Evolutionary conservation across 2,113 vertebrate genomes (phyloP), one percentile per base, ranked within the genome.

Genomic region (Nibea coibor): DNA sequence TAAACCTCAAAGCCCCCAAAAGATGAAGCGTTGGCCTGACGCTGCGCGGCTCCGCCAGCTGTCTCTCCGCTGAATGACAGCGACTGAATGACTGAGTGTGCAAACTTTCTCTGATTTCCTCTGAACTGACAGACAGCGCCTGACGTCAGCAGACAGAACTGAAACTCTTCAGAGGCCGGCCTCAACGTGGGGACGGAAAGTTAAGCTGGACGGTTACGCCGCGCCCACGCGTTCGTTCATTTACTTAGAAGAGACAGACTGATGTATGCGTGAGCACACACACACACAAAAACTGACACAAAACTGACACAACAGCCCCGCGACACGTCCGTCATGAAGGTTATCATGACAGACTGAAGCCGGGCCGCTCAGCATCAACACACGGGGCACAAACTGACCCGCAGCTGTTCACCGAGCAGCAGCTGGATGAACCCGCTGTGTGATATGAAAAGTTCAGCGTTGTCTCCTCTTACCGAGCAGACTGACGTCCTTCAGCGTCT

Each of bases 131-230:
- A 31, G 11, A 20, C 11, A 22, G 65, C 51, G 28, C 2, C 2
- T 81, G 54, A 75, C 62, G 51, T 72, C 56, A 63, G 75, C 70
- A 26, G 6, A 64, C 65, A 39, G 51, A 28, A 24, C 4, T 26
- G n/a, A 63, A 67, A 53, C 31, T 35, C 26, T 22, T 57, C n/a
- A 42, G 3, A 51, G 28, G 62, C 14, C 54, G 58, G 26, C 16
- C 2, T 45, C 28, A 22, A 53, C 28, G 6, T 45, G 45, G 31
- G 17, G 50, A 12, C 6, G 66, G 72, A 58, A 71, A 71, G 9
- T 76, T 43, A 65, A 57, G 2, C 0, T 39, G 15, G 48, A 80
- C 20, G 8, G 26, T 65, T 51, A 12, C 31, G 50, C 10, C 0
- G 1, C 51, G 1, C 57, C 56, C 61, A 72, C 72, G 28, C n/a